Evolutionary conservation across 2,797 vertebrate species (phyloP).

Genomic region (Eutrigla gurnardus): DNA sequence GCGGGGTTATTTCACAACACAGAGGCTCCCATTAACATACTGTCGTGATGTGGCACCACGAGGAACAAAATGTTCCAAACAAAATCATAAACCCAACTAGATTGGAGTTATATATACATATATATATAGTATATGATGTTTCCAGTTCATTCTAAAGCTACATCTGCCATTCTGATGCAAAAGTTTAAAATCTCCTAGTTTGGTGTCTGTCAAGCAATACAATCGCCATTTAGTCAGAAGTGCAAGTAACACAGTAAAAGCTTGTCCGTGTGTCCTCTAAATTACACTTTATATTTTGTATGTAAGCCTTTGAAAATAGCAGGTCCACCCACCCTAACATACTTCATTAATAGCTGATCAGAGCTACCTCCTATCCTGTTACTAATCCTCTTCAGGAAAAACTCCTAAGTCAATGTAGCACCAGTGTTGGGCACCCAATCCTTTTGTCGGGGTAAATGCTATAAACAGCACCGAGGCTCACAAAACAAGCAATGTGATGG

Average conservation of each 20-base stretch:
- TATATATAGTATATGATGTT: background rate
- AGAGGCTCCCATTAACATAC: constrained; percentile 59
- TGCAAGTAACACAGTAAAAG: constrained; percentile 66
- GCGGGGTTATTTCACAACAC: constrained; percentile 72
- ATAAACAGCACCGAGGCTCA: constrained; percentile 41
- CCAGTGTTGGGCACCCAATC: constrained; percentile 63
- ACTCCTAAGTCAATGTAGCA: constrained; percentile 68
- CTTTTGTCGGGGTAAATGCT: constrained; percentile 64
- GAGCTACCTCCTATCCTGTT: constrained; percentile 71
- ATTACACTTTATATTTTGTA: constrained; percentile 66
- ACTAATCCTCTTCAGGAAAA: constrained; percentile 80
- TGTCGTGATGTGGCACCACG: constrained; percentile 47
- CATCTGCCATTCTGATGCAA: background rate
- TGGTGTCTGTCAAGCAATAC: constrained; percentile 8
- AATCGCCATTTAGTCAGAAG: constrained; percentile 42
- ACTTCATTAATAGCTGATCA: constrained; percentile 81
- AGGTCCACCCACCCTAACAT: constrained; percentile 62
- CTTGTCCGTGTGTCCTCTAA: constrained; percentile 51
- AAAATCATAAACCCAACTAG: constrained; percentile 10
- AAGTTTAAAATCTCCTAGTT: background rate
- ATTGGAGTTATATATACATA: constrained; percentile 1
- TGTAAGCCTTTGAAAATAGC: constrained; percentile 68
- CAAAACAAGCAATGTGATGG: constrained; percentile 46
- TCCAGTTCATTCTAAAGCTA: background rate
- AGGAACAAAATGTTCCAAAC: constrained; percentile 45